Evolutionary conservation across 2,888 invertebrate species (phyloP).

Genomic region (Stomorhina lunata): DNA sequence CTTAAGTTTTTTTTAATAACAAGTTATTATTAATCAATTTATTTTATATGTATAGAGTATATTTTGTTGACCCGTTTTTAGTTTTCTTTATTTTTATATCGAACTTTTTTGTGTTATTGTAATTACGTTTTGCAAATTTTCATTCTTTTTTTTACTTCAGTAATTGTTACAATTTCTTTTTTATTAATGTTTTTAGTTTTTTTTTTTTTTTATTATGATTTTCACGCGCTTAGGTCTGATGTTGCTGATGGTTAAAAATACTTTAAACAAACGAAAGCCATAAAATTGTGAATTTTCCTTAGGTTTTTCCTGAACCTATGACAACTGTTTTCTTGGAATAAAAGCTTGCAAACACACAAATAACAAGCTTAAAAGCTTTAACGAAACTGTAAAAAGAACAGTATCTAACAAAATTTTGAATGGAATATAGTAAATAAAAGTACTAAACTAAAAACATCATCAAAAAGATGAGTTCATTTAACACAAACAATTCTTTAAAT

Average conservation of each 20-base stretch:
- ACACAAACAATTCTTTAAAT: no score
- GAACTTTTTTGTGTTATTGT: not conserved
- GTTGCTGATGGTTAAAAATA: conserved; percentile 71
- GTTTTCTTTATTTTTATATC: not conserved
- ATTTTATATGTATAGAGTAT: conserved; percentile 32
- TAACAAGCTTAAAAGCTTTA: conserved; percentile 54
- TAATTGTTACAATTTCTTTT: conserved; percentile 35
- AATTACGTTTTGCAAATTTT: conserved; percentile 43
- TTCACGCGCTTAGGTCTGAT: conserved; percentile 67
- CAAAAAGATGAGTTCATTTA: no score
- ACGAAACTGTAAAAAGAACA: not conserved
- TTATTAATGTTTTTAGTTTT: not conserved
- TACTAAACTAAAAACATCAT: no score
- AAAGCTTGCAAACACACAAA: conserved; percentile 30
- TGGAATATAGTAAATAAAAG: no score
- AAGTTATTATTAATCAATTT: conserved; percentile 26
- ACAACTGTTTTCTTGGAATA: conserved; percentile 30
- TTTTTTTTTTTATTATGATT: not conserved
- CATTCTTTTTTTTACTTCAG: conserved; percentile 18
- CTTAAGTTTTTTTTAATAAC: not conserved
- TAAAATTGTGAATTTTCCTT: conserved; percentile 39
- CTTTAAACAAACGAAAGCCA: conserved; percentile 68
- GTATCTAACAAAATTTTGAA: not conserved
- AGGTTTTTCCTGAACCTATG: conserved; percentile 57
- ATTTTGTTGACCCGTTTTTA: conserved; percentile 50